Evolutionary conservation across 2,113 vertebrate species (phyloP), one percentile per base, ranked within the genome.

Genomic region (Donacobius atricapilla): DNA sequence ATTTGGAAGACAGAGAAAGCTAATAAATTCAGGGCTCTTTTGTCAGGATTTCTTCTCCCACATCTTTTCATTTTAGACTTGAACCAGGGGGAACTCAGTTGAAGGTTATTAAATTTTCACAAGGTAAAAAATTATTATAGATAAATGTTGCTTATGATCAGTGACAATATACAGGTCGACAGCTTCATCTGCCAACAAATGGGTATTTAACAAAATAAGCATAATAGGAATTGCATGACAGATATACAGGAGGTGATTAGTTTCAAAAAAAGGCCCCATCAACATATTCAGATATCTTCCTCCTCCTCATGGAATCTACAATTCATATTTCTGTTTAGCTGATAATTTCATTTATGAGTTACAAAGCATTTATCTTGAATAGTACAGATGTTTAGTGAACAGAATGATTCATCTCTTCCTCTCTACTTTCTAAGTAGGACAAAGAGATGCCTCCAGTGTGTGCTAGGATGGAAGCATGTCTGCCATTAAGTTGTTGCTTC

Each of bases 311-410:
- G 30, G 53, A 87, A 91, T 87, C 81, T 94, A 78, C 65, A 70
- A 7, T 50, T 68, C 60, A 54, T 60, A 84, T 93, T 89, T 92
- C 83, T 87, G n/a, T 96, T 94, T 94, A 89, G 80, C 39, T 95
- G 75, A 69, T 75, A 89, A 93, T 88, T 51, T 60, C 80, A 54
- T 75, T 81, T 87, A 83, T 92, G 83, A 71, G 37, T 92, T 94
- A 68, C 81, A 96, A 97, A 96, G 45, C 40, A 91, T 96, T 96
- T 87, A 91, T 96, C 83, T 94, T 96, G 96, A 98, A 73, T 70
- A 91, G 91, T 96, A 96, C 95, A 97, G 94, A 96, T 86, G 95
- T 96, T 90, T 73, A 69, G 58, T 94, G 85, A 73, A 94, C 79
- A 92, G 94, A 76, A 93, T 87, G 93, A 97, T 92, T 96, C 81